Base-by-base conservation (phyloP, 1,140 invertebrate genomes). In the Wasmannia auropunctata region DNA sequence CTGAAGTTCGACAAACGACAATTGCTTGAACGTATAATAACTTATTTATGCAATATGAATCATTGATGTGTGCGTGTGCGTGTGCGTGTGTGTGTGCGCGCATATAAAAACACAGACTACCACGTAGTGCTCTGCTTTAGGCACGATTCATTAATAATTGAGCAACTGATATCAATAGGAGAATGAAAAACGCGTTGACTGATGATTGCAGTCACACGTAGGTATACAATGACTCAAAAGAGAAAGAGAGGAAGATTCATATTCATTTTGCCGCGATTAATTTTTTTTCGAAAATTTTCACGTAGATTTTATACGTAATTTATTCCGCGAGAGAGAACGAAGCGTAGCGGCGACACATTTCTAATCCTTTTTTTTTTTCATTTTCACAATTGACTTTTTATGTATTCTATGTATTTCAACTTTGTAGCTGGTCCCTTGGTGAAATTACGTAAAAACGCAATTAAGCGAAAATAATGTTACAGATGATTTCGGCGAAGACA, bases 131-230 rank as follows among this genome's bases (percentile, higher is more conserved):
- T 10, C 37, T 14, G 28, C 14, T 76, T 4, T 70, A 11, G 14
- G 28, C 10, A 31, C 16, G 49, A 76, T 83, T 81, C 46, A 60
- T 88, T 83, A 60, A 83, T 88, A 88, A 89, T 83, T 46, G 85
- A 89, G 86, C 75, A 88, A 83, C 87, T 86, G 88, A 88, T 89
- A 62, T 14, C 70, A 37, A 37, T 76, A 69, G 2, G 3, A 49
- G 3, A 46, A 69, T n/a, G 16, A 54, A 67, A 77, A 62, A 65
- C 19, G 58, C 65, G 3, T 1, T 19, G 37, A 10, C 16, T 37
- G 49, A 65, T 74, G 25, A 43, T 67, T 31, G 46, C 28, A 34
- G 54, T 8, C 28, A 11, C 25, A 49, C 34, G 28, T 72, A n/a
- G n/a, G n/a, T n/a, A 54, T 49, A 11, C 56, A 67, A 16, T 25